Conservation (phyloP, 2,888 invertebrate species). For the Cynaeus angustus region DNA sequence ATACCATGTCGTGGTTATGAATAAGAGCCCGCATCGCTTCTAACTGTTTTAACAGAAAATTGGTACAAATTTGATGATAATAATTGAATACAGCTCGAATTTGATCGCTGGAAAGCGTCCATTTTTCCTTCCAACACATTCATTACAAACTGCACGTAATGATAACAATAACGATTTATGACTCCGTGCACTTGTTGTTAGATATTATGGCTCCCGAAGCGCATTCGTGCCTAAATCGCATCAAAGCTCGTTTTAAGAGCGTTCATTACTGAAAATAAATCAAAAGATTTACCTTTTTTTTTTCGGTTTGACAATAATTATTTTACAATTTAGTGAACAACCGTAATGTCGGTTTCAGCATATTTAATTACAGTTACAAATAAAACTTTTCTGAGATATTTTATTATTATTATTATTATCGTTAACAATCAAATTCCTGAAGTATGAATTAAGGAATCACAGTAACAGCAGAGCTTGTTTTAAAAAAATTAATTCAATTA, state of each 20-base stretch:
- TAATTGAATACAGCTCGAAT: neutral
- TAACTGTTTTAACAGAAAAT: neutral
- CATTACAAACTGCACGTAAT: conserved; percentile 15
- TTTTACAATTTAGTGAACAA: too few relatives aligned
- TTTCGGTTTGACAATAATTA: too few relatives aligned
- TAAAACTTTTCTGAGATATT: too few relatives aligned
- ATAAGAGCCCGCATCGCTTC: conserved; percentile 1
- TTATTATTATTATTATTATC: too few relatives aligned
- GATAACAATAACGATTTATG: conserved; percentile 22
- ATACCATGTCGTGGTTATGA: neutral
- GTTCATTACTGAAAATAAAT: neutral
- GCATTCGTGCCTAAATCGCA: conserved; percentile 5
- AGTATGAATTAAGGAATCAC: too few relatives aligned
- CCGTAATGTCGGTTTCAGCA: too few relatives aligned
- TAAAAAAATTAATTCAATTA: too few relatives aligned
- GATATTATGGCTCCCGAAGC: neutral
- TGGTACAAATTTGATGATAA: neutral
- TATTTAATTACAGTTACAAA: too few relatives aligned
- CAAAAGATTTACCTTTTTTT: too few relatives aligned
- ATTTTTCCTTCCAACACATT: too few relatives aligned
- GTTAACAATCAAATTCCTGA: too few relatives aligned
- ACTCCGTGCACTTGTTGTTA: conserved; percentile 5
- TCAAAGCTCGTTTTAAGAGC: neutral
- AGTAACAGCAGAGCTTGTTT: too few relatives aligned
- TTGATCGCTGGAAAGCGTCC: conserved; percentile 13